These are phyloP conservation scores for Papilio glaucus DNA, from an alignment of 1,140 invertebrate species.

Conservation along the genomic window DNA sequence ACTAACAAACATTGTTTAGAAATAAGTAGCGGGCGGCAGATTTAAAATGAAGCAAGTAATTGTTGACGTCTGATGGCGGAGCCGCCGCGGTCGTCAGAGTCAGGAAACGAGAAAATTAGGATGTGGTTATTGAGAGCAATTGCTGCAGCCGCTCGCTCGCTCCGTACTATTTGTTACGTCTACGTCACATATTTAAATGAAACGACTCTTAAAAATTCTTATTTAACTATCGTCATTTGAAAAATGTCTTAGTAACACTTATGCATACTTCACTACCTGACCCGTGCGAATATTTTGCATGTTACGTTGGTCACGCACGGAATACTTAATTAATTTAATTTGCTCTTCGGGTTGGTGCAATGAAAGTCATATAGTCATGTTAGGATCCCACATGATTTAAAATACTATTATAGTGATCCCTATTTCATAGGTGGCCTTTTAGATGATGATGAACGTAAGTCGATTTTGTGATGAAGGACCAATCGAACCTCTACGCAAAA, in stretches of 20 bases:
- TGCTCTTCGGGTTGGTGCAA: not conserved
- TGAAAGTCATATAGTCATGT: not conserved
- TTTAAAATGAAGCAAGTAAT: conserved; percentile 8
- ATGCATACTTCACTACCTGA: not conserved
- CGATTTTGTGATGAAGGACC: no score
- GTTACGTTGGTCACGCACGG: not conserved
- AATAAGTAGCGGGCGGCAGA: not conserved
- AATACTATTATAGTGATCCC: not conserved
- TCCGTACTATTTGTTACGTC: conserved; percentile 44
- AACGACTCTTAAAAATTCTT: conserved; percentile 29
- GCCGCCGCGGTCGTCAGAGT: conserved; percentile 11
- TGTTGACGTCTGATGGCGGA: not conserved
- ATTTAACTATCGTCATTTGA: conserved; percentile 6
- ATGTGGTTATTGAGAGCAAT: conserved; percentile 78
- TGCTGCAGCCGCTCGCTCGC: conserved; percentile 56
- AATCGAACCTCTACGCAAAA: no score
- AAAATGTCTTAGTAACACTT: not conserved
- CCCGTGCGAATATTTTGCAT: not conserved
- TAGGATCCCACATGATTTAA: not conserved
- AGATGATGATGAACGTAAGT: no score
- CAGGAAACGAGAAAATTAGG: conserved; percentile 80
- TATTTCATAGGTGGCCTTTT: not conserved
- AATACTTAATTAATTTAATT: not conserved
- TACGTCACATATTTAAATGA: conserved; percentile 36
- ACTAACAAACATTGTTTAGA: not conserved